Conservation (phyloP, 2,113 vertebrate genomes). For the Myotis davidii region DNA sequence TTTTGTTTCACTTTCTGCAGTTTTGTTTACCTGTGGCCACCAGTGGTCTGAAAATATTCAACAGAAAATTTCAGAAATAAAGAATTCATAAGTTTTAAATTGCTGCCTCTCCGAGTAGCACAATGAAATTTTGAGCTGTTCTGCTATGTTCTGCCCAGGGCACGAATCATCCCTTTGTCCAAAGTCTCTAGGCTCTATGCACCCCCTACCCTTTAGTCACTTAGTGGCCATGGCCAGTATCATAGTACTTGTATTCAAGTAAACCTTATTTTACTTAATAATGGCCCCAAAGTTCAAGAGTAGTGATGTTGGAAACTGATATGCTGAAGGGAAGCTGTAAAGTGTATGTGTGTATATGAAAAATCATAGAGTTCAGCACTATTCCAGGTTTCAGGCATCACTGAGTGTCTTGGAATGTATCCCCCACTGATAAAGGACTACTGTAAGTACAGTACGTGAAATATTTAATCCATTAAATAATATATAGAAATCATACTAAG, state of each 20-base stretch:
- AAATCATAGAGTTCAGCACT: neutral
- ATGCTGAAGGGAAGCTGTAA: neutral
- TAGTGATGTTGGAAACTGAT: neutral
- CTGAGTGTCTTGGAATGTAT: neutral
- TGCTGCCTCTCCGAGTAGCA: neutral
- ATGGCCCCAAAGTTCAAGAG: neutral
- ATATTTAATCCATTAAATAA: neutral
- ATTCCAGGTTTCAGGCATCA: neutral
- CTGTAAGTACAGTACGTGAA: neutral
- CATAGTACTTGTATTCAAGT: neutral
- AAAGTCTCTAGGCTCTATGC: neutral
- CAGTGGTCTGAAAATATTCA: neutral
- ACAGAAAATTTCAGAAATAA: neutral
- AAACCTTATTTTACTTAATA: neutral
- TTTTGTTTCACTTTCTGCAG: neutral
- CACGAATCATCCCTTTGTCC: neutral
- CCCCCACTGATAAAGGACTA: neutral
- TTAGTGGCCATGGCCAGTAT: neutral
- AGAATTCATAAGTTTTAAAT: neutral
- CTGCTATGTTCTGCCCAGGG: neutral
- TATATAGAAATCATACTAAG: neutral
- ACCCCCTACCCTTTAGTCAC: neutral
- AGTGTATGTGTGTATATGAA: neutral
- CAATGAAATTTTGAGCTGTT: neutral
- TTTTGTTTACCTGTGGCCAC: neutral